phyloP scores from a whole-genome alignment of 2,113 vertebrate genomes.

The Psammodynastes pulverulentus region DNA sequence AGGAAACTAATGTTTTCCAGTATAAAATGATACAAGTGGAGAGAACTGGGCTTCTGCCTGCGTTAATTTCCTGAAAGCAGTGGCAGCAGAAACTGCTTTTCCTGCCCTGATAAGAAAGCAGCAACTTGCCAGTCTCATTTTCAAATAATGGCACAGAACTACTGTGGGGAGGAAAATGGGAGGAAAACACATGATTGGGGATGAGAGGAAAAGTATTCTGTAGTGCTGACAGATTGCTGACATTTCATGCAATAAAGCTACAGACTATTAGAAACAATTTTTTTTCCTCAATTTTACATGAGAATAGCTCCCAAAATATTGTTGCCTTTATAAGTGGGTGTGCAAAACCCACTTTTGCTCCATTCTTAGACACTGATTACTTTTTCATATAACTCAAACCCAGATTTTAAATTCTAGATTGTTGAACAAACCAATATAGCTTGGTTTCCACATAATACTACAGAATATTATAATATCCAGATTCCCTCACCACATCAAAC shows the following conservation, averaged over 20 bases:
- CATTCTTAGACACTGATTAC: neutral
- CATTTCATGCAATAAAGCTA: neutral
- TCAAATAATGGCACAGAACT: neutral
- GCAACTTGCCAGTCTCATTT: neutral
- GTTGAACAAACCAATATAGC: neutral
- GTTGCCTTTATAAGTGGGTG: neutral
- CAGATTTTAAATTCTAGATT: neutral
- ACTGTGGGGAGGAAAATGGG: neutral
- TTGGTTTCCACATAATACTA: neutral
- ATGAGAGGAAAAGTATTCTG: neutral
- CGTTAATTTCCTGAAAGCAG: neutral
- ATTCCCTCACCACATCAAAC: neutral
- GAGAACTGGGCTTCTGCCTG: neutral
- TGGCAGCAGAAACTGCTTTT: neutral
- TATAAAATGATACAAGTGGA: neutral
- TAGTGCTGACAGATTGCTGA: neutral
- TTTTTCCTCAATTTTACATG: neutral
- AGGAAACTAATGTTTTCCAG: neutral
- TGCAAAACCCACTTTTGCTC: neutral
- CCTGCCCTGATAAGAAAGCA: neutral
- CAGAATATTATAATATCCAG: neutral
- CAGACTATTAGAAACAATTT: neutral
- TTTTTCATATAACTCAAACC: neutral
- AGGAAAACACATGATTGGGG: neutral
- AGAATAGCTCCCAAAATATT: neutral